Evolutionary conservation across 2,797 vertebrate genomes (phyloP).

Genomic region (Tokudaia muenninki): DNA sequence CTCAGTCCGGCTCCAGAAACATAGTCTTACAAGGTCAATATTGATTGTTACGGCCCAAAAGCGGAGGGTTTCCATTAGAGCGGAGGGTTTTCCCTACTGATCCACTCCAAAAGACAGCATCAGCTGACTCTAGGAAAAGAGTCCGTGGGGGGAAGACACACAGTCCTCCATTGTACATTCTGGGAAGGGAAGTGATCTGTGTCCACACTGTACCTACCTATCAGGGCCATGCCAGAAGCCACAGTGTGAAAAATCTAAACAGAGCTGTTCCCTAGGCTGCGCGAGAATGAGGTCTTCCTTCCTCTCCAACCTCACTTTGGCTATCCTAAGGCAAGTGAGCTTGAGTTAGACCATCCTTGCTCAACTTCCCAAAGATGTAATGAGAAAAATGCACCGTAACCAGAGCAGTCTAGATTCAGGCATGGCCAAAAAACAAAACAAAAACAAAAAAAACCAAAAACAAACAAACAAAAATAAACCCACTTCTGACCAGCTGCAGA

Average conservation of each 20-base stretch:
- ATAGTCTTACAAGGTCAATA: background rate
- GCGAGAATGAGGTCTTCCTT: fast-evolving
- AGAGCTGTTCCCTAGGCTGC: fast-evolving
- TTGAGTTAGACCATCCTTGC: background rate
- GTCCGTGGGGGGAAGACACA: background rate
- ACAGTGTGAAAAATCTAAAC: background rate
- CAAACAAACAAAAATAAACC: too few relatives aligned
- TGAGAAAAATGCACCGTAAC: fast-evolving
- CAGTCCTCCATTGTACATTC: background rate
- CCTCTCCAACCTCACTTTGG: fast-evolving
- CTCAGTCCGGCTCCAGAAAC: constrained; percentile 43
- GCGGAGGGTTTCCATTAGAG: background rate
- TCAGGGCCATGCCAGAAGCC: background rate
- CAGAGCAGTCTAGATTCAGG: fast-evolving
- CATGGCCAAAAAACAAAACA: too few relatives aligned
- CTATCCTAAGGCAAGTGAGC: fast-evolving
- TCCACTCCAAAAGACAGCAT: background rate
- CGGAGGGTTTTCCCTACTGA: background rate
- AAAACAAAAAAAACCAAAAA: fast-evolving
- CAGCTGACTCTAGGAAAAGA: background rate
- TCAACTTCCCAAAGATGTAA: background rate
- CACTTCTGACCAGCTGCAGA: fast-evolving
- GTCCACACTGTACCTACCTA: too few relatives aligned
- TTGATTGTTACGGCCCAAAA: background rate
- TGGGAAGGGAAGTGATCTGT: fast-evolving